Evolutionary conservation across 2,888 invertebrate genomes (phyloP).

Genomic region (Cosmia trapezina): DNA sequence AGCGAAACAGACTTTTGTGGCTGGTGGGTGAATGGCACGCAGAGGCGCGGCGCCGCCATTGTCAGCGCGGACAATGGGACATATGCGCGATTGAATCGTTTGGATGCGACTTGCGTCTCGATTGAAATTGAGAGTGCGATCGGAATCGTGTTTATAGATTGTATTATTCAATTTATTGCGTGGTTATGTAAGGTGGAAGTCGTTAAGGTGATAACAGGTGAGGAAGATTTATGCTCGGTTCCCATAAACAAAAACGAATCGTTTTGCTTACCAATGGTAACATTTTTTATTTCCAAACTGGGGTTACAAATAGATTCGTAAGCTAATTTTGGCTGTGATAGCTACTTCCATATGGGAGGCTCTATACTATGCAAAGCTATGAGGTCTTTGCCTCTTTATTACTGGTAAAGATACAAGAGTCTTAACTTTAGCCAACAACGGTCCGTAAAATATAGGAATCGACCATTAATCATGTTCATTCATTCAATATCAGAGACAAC

Average conservation of each 20-base stretch:
- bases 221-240: not conserved
- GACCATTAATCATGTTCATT: not conserved
- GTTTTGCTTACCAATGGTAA: no score
- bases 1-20: conserved; percentile 89
- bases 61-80: conserved; percentile 84
- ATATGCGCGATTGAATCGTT: conserved; percentile 86
- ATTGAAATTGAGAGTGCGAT: conserved; percentile 84
- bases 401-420: no score
- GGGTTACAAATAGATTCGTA: no score
- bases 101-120: conserved; percentile 81
- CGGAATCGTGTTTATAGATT: conserved; percentile 66
- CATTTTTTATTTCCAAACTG: no score
- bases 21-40: conserved; percentile 80
- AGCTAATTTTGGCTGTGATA: no score
- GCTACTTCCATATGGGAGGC: no score
- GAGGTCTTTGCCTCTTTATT: no score
- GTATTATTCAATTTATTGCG: conserved; percentile 54
- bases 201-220: conserved; percentile 33
- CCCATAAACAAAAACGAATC: no score
- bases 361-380: no score
- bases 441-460: no score
- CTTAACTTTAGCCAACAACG: no score
- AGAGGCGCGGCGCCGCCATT: conserved; percentile 77
- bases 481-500: not conserved
- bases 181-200: conserved; percentile 35